A percentile compares a stretch with the other conserved stretches of the same genome.
Conservation (phyloP, 2,797 vertebrate species). For the Crax fasciolata region DNA sequence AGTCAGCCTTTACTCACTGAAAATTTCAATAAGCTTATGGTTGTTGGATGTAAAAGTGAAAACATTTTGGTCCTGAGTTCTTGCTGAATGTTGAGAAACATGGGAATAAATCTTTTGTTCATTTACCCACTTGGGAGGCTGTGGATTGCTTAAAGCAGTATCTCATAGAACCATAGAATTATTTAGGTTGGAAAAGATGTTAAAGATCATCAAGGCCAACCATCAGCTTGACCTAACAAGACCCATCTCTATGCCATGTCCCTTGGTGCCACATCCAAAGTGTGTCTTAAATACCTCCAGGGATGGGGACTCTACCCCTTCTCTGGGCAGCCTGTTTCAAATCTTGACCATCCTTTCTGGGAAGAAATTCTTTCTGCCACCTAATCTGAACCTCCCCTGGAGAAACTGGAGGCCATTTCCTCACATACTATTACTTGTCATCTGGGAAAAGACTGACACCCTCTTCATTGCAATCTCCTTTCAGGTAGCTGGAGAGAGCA, state of each 20-base stretch:
- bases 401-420: not conserved
- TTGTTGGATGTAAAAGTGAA: not conserved
- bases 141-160: not conserved
- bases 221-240: not conserved
- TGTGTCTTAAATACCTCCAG: not conserved
- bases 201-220: not conserved
- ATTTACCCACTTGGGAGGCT: not conserved
- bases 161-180: not conserved
- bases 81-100: not conserved
- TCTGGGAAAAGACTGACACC: not conserved
- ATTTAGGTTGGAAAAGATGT: not conserved
- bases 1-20: not conserved
- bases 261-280: not conserved
- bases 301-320: not conserved
- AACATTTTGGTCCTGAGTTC: not conserved
- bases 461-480: not conserved
- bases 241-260: not conserved
- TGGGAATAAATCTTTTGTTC: accelerated
- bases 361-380: not conserved
- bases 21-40: not conserved
- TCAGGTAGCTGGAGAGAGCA: not conserved
- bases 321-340: not conserved
- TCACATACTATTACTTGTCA: not conserved
- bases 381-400: not conserved
- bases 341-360: not conserved